Evolutionary conservation across 1,140 invertebrate species (phyloP), one percentile per base, ranked within the genome.

Genomic region (Drosophila virilis): DNA sequence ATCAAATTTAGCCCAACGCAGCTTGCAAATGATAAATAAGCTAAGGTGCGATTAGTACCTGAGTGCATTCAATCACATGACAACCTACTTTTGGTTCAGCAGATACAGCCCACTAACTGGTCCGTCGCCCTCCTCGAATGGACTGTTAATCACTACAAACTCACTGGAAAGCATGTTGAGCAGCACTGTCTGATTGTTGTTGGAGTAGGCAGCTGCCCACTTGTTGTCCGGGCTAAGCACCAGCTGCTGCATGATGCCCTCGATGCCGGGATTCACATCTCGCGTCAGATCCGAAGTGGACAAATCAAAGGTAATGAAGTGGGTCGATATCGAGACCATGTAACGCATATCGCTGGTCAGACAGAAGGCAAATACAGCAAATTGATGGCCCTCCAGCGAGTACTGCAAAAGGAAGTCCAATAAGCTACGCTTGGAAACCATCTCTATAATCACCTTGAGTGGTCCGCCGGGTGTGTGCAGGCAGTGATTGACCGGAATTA

Each of bases 381-480:
- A 99, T 84, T 98, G 97, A 93, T 99, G 98, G 2, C 98, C 98
- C 94, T 99, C 98, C 42, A 99, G 92, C 0, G 98, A 99, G 91
- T 99, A 99, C 95, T 97, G 92, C 15, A 94, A 93, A 32, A 6
- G 51, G 0, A 7, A 40, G 10, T 38, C 10, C 3, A 22, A 6
- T 46, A 9, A 28, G 10, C 6, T 10, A 22, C 12, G 9, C 7
- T 51, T 50, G 5, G 4, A 38, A 51, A n/a, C 15, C 10, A 13
- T 1, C 12, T 1, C 1, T n/a, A 17, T 66, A 55, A 38, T 3
- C 92, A 97, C 96, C 94, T 99, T 99, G 0, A 99, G 93, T 0
- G 98, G 98, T 37, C 98, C 98, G 54, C 98, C 98, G 13, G 98
- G 98, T 0, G 98, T 99, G 89, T 99, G 98, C 55, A 99, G 93